Conservation (phyloP, 2,888 invertebrate genomes). For the Crematogaster levior region DNA sequence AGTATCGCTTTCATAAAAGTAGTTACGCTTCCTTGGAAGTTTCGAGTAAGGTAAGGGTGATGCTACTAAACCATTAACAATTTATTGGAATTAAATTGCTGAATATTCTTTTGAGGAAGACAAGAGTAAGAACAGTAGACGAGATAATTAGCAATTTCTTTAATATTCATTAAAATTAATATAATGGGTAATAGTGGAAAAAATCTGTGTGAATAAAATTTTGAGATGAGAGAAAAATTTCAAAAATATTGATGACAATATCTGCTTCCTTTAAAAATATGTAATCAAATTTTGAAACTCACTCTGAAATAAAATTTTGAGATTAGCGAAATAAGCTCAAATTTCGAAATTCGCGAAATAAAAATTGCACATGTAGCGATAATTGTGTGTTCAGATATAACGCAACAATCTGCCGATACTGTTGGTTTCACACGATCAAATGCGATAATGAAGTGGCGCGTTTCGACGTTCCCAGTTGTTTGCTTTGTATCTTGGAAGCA, state of each 20-base stretch:
- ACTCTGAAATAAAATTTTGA: too few relatives aligned
- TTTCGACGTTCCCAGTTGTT: conserved; percentile 56
- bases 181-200: not conserved
- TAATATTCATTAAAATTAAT: not conserved
- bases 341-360: not conserved
- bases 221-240: not conserved
- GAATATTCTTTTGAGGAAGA: conserved; percentile 48
- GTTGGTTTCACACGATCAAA: conserved; percentile 69
- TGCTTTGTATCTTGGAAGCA: conserved; percentile 31
- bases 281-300: too few relatives aligned
- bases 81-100: conserved; percentile 75
- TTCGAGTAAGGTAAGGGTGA: conserved; percentile 64
- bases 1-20: conserved; percentile 52
- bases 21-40: conserved; percentile 65
- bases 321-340: not conserved
- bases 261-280: not conserved
- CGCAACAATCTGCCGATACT: conserved; percentile 54
- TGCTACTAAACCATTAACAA: conserved; percentile 69
- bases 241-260: not conserved
- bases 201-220: not conserved
- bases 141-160: not conserved
- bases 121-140: not conserved
- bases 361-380: not conserved
- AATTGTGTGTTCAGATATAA: not conserved
- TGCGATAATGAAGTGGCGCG: conserved; percentile 75